Evolutionary conservation across 2,113 vertebrate genomes (phyloP), one percentile per base, ranked within the genome.

Genomic region (Baryphthengus martii): DNA sequence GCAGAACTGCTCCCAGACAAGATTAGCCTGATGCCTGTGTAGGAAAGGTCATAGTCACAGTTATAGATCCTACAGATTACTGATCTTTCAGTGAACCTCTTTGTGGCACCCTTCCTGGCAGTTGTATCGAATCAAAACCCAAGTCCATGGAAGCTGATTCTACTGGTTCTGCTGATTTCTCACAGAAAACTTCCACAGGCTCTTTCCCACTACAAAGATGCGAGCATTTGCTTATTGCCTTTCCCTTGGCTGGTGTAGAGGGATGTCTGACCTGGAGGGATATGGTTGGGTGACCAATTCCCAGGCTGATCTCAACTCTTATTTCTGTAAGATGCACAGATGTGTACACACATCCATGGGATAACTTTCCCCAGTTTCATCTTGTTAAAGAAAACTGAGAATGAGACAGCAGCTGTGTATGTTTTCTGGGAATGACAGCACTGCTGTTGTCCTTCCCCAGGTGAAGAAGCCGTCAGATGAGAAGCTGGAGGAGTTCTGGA

Each of bases 401-500:
- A 17, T 8, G 17, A 49, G 13, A 6, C 1, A 18, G 19, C 3
- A 14, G 23, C 24, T 59, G 13, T 28, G 42, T 6, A 5, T 1
- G 9, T 39, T 56, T 62, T 35, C 24, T 63, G 73, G 62, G 47
- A 77, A 20, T 3, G 28, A 7, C 10, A 62, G 10, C 7, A 2
- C 8, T 6, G 3, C 12, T 87, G 5, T 61, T 90, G 31, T 90
- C 33, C 24, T 94, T 91, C 70, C 26, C 11, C 52, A 99, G 99
- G 96, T 99, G 81, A 98, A 97, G 88, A 98, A 98, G 76, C 99
- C 99, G 7, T 92, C 97, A 0, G 99, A 99, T 29, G 98, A 99
- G 35, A 98, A 98, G 44, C 95, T 99, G 82, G 98, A 99, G 20
- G 76, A 98, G 56, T 99, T 99, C 93, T 99, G 99, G 99, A 98